Conservation (phyloP, 1,140 invertebrate species). For the Drosophila grimshawi region DNA sequence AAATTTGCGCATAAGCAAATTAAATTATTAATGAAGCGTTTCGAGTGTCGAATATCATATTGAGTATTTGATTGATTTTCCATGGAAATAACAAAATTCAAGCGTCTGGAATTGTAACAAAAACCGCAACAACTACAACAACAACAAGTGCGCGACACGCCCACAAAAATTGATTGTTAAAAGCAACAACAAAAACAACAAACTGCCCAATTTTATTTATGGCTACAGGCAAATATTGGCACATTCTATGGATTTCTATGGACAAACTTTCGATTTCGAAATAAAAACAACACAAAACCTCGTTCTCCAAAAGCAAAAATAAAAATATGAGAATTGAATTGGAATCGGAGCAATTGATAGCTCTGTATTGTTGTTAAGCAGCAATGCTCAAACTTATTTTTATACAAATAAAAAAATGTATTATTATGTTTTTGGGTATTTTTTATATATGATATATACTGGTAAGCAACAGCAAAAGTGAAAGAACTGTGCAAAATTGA, state of each 20-base stretch:
- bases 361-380: neutral
- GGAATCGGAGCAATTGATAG: conserved; percentile 7
- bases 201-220: conserved; percentile 7
- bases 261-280: conserved; percentile 21
- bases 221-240: conserved; percentile 4
- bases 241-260: conserved; percentile 13
- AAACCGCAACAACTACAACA: conserved; percentile 5
- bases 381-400: neutral
- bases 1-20: neutral
- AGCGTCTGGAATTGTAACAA: conserved; percentile 12
- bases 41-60: conserved; percentile 1
- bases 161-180: conserved; percentile 15
- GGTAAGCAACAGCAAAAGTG: neutral
- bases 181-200: too few species aligned
- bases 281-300: conserved; percentile 2
- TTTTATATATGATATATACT: neutral
- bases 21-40: conserved; percentile 17
- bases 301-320: conserved; percentile 10
- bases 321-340: neutral
- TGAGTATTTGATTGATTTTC: conserved; percentile 19
- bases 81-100: conserved; percentile 1
- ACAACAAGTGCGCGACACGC: conserved; percentile 6
- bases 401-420: neutral
- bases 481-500: neutral
- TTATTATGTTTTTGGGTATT: neutral